Evolutionary conservation across 2,797 vertebrate genomes (phyloP), one percentile per base, ranked within the genome.

Genomic region (Netta rufina): DNA sequence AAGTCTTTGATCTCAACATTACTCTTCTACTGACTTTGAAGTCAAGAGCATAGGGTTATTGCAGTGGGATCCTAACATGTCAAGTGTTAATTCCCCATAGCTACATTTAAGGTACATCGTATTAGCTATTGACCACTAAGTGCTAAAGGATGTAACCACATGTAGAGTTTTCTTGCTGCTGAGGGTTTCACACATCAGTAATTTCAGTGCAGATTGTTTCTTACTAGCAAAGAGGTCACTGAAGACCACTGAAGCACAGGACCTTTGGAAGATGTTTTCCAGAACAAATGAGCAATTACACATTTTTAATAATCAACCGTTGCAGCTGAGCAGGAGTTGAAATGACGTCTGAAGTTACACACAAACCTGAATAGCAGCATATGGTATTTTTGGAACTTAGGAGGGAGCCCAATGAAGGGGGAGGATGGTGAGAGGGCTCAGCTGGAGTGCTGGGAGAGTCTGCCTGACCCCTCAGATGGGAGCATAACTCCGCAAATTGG

Each of bases 11-110:
- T 95, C 90, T 77, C 90, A 24, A 0, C 25, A 54, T 85, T 53
- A 64, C 21, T 53, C 57, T 74, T 78, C 47, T 53, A 25, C 85
- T 53, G 30, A 60, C 49, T 96, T 95, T 97, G 91, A 91, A 94
- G 65, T 70, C 58, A 54, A 69, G 93, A 83, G 53, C 9, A 2
- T 61, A 16, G 16, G 61, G 70, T n/a, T 93, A 33, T 11, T 77
- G 33, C 39, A 36, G 76, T 3, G 9, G 53, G 73, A 72, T 27
- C 64, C 2, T 4, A n/a, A 85, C 67, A 86, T 54, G 51, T 53
- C 8, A 51, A 5, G 41, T 47, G 69, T 61, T 72, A 93, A 87
- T 93, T 91, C 81, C 81, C 25, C 25, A 1, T 1, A 69, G 62
- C 67, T 70, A 69, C 8, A 0, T 54, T 71, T 24, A 33, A 73